phyloP scores from a whole-genome alignment of 1,140 invertebrate species.

The Platyscapa corneri region DNA sequence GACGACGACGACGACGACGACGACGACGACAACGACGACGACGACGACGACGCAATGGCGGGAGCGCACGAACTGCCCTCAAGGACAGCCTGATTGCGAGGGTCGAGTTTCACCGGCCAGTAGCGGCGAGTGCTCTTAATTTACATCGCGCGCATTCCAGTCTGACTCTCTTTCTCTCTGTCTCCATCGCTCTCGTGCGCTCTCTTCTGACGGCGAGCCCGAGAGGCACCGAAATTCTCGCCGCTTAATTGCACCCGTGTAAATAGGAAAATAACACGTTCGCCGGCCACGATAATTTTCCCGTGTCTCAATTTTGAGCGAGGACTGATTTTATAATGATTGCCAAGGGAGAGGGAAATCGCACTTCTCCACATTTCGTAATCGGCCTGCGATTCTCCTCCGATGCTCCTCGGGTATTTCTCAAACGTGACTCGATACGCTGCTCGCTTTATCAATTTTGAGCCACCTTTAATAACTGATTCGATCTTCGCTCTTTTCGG shows the following conservation, averaged over 20 bases:
- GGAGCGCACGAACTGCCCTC: neutral
- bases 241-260: neutral
- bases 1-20: neutral
- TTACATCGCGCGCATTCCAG: constrained; percentile 34
- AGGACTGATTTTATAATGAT: too few species aligned
- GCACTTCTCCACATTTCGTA: neutral
- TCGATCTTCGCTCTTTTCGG: neutral
- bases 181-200: neutral
- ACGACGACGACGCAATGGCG: neutral
- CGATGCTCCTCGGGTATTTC: too few species aligned
- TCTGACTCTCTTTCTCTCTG: neutral
- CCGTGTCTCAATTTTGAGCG: neutral
- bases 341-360: neutral
- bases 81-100: constrained; percentile 48
- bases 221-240: neutral
- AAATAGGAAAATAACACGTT: neutral
- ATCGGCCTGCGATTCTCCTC: too few species aligned
- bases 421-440: too few species aligned
- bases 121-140: constrained; percentile 32
- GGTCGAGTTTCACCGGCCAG: constrained; percentile 47
- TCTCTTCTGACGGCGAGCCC: neutral
- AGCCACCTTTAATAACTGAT: too few species aligned
- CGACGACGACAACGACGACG: neutral
- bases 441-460: neutral
- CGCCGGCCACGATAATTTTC: neutral